These are phyloP conservation scores for Allolobophora icterica DNA, from an alignment of 2,888 invertebrate genomes.

Conservation along the genomic window DNA sequence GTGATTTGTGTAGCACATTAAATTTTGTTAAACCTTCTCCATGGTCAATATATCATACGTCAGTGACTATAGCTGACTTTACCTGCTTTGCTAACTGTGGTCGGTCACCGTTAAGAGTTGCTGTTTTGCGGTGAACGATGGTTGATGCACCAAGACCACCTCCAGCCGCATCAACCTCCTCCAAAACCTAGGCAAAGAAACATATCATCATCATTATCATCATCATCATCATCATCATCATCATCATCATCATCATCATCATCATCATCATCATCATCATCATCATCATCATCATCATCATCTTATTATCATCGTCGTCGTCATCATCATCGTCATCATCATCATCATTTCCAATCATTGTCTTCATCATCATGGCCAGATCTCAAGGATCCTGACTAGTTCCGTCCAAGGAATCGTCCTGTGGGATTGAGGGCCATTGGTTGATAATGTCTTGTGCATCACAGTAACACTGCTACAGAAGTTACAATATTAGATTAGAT, in stretches of 20 bases:
- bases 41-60: too few relatives aligned
- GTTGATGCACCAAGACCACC: background rate
- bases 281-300: background rate
- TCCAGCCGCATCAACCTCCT: background rate
- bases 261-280: too few relatives aligned
- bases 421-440: too few relatives aligned
- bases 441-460: too few relatives aligned
- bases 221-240: background rate
- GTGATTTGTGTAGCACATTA: too few relatives aligned
- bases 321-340: background rate
- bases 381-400: too few relatives aligned
- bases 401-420: too few relatives aligned
- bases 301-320: background rate
- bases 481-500: too few relatives aligned
- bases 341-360: too few relatives aligned
- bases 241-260: background rate
- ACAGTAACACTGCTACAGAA: too few relatives aligned
- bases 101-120: background rate
- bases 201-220: background rate
- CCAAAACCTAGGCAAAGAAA: background rate
- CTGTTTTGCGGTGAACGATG: background rate
- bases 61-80: background rate
- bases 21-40: too few relatives aligned
- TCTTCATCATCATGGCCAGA: too few relatives aligned
- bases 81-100: background rate